Evolutionary conservation across 2,888 invertebrate species (phyloP), one percentile per base, ranked within the genome.

Genomic region (Lomographa bimaculata): DNA sequence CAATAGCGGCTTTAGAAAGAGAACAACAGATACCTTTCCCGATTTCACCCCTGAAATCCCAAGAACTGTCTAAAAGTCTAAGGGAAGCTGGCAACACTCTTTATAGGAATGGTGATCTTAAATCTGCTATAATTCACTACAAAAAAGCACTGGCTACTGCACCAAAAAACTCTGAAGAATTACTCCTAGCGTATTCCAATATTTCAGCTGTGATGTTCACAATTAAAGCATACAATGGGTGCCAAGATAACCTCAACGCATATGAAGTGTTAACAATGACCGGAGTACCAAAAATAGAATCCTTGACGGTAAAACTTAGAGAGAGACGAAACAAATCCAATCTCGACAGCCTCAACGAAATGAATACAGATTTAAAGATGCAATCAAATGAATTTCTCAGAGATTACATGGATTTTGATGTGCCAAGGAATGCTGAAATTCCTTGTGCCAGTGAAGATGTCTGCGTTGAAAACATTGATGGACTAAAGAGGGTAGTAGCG

Each of bases 111-210:
- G 29, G 27, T 0, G 12, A 21, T 0, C n/a, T 9, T 6, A 21
- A 18, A 20, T 0, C n/a, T 2, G 50, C 46, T 1, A 18, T 47
- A 4, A 1, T 23, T 1, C 26, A 0, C 0, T 51, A 32, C 28
- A 48, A 45, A n/a, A 32, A 32, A n/a, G 47, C 50, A 1, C 19
- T 51, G 0, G 36, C 45, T 1, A 28, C 6, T 1, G 47, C 47
- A 1, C 45, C 47, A 0, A 16, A 16, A 0, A 0, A n/a, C 8
- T 46, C 50, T 1, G 3, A 30, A 0, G 45, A 51, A 35, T 7
- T 40, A 3, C 26, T 7, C 3, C 7, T 46, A 1, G 47, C 47
- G 0, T 35, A 37, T 3, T 12, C 34, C 5, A 46, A 48, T 14
- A 30, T 40, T 7, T 43, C 50, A 1, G 47, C 45, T 3, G 45